These are phyloP conservation scores for Chrysogorgia sp. DNA, from an alignment of 92 coral and sea anemone genomes.

Conservation along the genomic window DNA sequence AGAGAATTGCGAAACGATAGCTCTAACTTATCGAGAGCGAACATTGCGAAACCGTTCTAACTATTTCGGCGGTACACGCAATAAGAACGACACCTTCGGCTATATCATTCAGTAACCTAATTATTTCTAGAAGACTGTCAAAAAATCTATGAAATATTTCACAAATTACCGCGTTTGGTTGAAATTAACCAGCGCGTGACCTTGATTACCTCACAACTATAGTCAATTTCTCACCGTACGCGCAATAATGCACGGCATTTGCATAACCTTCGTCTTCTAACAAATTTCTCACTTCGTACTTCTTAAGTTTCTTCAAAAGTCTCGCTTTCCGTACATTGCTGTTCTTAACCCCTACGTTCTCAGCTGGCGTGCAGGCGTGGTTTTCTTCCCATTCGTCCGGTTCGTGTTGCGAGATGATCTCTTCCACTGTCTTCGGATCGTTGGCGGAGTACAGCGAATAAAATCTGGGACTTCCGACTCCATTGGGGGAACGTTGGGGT, in stretches of 20 bases:
- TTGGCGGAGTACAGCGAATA: constrained; percentile 32
- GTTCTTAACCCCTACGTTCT: background rate
- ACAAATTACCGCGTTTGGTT: too few relatives aligned
- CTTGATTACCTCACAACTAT: constrained; percentile 23
- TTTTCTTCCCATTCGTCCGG: background rate
- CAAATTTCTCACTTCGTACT: constrained; percentile 25
- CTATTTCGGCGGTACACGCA: too few relatives aligned
- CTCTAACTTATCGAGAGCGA: too few relatives aligned
- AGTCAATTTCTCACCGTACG: constrained; percentile 26
- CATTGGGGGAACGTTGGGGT: background rate
- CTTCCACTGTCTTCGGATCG: constrained; percentile 30
- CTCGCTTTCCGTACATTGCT: background rate
- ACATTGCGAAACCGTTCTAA: too few relatives aligned
- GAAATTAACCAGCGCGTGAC: background rate
- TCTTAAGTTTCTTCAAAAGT: constrained; percentile 3
- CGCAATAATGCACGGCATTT: constrained; percentile 32
- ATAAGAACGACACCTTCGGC: too few relatives aligned
- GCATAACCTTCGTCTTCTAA: constrained; percentile 23
- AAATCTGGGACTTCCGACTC: constrained; percentile 5
- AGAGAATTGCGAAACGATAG: too few relatives aligned
- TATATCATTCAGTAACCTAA: too few relatives aligned
- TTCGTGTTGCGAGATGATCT: constrained; percentile 18
- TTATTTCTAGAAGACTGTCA: too few relatives aligned
- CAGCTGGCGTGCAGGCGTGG: background rate
- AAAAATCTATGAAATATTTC: too few relatives aligned